Base-by-base conservation (phyloP, 37 sponge, comb jelly and placozoan genomes). In the Lycopodina hypogea region DNA sequence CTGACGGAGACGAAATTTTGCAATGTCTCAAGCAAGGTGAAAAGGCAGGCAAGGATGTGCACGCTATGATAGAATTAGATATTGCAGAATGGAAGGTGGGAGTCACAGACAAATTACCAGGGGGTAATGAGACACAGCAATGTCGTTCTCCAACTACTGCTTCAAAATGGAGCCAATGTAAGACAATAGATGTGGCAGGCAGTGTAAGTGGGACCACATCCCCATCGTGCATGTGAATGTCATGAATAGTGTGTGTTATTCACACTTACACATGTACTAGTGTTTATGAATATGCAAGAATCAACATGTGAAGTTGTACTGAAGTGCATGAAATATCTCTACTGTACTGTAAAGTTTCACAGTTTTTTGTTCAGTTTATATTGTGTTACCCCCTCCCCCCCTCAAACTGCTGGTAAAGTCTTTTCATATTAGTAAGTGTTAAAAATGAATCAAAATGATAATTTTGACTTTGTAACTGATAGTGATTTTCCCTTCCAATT, bases 1-100 rank as follows among this genome's bases (percentile, higher is more conserved):
- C 64, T 70, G 88, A 87, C 35, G 88, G 88, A 24, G 33, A 59
- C 30, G 28, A 35, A 21, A 57, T 87, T 34, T 52, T 70, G 38
- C 33, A 34, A 24, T 74, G n/a, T 32, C 45, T 87, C 1, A 68
- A 87, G 24, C 3, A 58, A 7, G 52, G 28, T 55, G 75, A 66
- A 8, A 37, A 7, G 36, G 41, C 74, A 39, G 48, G 4, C 9
- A 48, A 55, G 21, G 70, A 65, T 38, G 40, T 81, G 21, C 23
- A 29, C 28, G 72, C 69, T 28, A 22, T 38, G 15, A 39, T 86
- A 23, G 50, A 74, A 32, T 80, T 36, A 38, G 83, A 82, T 67
- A 75, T 22, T 30, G 4, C 29, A 1, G 45, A 41, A 15, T 42
- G 41, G 11, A 45, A 21, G 14, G 70, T 39, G n/a, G 42, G 14